Base-by-base conservation (phyloP, 23 tunicate species). In the Aplidium turbinatum region DNA sequence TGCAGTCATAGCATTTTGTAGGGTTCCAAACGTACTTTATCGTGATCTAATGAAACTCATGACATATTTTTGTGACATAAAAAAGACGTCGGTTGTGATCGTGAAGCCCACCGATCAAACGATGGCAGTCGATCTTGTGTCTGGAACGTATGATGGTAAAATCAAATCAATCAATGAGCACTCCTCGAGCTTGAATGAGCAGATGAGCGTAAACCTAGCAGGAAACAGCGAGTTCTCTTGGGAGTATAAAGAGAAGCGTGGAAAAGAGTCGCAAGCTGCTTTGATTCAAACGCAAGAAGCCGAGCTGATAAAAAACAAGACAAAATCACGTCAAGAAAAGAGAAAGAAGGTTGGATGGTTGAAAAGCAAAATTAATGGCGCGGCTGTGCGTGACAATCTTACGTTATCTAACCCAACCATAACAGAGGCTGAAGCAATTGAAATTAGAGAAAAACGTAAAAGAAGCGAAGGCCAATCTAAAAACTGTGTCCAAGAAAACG, bases 401-500 rank as follows among this genome's bases (percentile, higher is more conserved):
- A 56, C 69, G 66, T 40, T 38, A 40, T 46, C 61, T 48, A 77
- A 80, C 57, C 57, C 85, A 80, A 77, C 85, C 70, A 77, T 80
- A 5, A 38, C 3, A 3, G 51, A 60, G 13, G 35, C 35, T 22
- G 7, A 16, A 9, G 5, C 34, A 30, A 27, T 11, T 38, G 35
- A 60, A 22, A 60, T 3, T 30, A 60, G 36, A 6, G 18, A 5
- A 9, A 25, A 29, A 25, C 35, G 67, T 29, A 3, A 36, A 5
- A 38, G 19, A 25, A 60, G 67, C 36, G 67, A 16, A 30, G 35
- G 48, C 13, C 48, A 42, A 13, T n/a, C n/a, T n/a, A n/a, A n/a
- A n/a, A n/a, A n/a, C n/a, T n/a, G n/a, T n/a, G n/a, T n/a, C n/a
- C n/a, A n/a, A n/a, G n/a, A n/a, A n/a, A n/a, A n/a, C n/a, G n/a